These are phyloP conservation scores for Apamea sordens DNA, from an alignment of 2,888 invertebrate species.

Conservation along the genomic window DNA sequence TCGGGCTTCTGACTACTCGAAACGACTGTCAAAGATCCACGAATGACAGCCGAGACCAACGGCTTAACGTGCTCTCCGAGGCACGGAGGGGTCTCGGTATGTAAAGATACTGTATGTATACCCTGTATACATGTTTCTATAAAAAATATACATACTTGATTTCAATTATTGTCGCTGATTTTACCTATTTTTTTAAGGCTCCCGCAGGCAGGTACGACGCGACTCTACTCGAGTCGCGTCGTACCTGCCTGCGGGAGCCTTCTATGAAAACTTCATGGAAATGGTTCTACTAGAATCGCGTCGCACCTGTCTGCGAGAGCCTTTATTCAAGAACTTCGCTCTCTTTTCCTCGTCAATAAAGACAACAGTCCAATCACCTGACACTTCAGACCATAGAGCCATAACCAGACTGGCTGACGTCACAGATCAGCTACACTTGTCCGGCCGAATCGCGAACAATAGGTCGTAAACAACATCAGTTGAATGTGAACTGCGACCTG, in stretches of 20 bases:
- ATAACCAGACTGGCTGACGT: slow-evolving; percentile 45
- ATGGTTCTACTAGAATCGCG: not conserved
- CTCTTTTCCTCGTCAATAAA: not conserved
- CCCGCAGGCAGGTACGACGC: too few species aligned
- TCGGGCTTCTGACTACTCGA: too few species aligned
- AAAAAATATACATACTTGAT: not conserved
- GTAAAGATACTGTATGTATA: too few species aligned
- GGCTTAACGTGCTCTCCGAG: too few species aligned
- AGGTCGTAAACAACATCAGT: slow-evolving; percentile 65
- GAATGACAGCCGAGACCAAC: too few species aligned
- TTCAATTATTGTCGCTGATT: not conserved
- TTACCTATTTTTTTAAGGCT: not conserved
- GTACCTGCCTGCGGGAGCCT: not conserved
- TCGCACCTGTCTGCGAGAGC: not conserved
- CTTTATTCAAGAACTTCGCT: not conserved
- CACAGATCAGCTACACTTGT: slow-evolving; percentile 52
- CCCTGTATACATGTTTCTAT: too few species aligned
- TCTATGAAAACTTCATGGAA: not conserved
- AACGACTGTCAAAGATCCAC: too few species aligned
- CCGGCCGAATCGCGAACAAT: slow-evolving; percentile 66
- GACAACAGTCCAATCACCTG: slow-evolving; percentile 11
- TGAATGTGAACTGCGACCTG: slow-evolving; percentile 60
- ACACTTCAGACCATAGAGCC: slow-evolving; percentile 17
- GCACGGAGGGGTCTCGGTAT: too few species aligned
- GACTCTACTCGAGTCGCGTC: too few species aligned